A percentile compares a stretch with the other conserved stretches of the same genome.
phyloP scores from a whole-genome alignment of 1,140 invertebrate genomes.

The Brachionus rotundiformis region DNA sequence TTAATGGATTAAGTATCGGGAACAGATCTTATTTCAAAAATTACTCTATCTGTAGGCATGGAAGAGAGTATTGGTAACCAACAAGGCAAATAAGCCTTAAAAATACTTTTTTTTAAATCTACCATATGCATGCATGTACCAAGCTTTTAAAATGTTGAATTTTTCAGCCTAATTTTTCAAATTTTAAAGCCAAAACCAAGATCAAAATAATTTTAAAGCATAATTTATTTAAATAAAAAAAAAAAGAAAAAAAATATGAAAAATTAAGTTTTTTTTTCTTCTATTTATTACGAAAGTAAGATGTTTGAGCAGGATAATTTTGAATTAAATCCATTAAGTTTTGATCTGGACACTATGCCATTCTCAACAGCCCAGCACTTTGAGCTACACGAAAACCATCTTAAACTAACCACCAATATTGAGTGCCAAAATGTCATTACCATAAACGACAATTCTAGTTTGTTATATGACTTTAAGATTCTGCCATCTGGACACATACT shows the following conservation, averaged over 20 bases:
- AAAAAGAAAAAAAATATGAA: not conserved
- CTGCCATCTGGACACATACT: not conserved
- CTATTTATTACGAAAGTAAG: not conserved
- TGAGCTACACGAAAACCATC: not conserved
- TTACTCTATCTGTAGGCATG: not conserved
- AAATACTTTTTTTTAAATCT: too few relatives aligned
- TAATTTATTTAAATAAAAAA: not conserved
- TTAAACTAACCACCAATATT: not conserved
- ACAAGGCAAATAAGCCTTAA: too few relatives aligned
- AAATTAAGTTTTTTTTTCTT: not conserved
- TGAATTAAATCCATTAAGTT: not conserved
- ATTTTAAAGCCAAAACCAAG: not conserved
- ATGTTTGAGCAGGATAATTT: not conserved
- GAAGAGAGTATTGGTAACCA: too few relatives aligned
- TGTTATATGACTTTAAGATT: conserved; percentile 11
- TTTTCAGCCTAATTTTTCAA: not conserved
- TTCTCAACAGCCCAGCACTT: not conserved
- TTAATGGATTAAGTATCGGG: too few relatives aligned
- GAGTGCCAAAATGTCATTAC: not conserved
- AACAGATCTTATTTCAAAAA: too few relatives aligned
- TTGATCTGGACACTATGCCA: not conserved
- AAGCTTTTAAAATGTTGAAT: not conserved
- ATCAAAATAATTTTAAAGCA: conserved; percentile 1
- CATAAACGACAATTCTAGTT: not conserved
- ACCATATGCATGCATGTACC: not conserved